Conservation (phyloP, 2,113 vertebrate species). For the Erinaceus europaeus region DNA sequence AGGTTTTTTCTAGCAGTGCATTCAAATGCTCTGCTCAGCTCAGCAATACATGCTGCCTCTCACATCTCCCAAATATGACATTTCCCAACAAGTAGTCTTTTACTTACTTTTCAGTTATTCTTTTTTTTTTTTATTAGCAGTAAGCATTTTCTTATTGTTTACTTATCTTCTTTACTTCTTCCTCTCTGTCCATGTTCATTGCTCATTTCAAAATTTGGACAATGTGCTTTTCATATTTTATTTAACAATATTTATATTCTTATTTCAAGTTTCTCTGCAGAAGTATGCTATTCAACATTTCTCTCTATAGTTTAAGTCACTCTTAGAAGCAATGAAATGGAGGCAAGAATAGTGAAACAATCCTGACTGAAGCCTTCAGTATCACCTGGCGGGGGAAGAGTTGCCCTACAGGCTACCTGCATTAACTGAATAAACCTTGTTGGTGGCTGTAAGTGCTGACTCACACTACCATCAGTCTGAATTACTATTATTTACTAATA, state of each 20-base stretch:
- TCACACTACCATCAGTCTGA: not conserved
- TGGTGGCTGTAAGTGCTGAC: not conserved
- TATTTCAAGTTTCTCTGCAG: conserved; percentile 30
- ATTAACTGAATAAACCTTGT: not conserved
- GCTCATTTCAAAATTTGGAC: conserved; percentile 7
- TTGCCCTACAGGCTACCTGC: not conserved
- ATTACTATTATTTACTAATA: not conserved
- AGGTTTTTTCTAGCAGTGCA: not conserved
- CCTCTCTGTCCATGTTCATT: not conserved
- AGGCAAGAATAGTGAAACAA: conserved; percentile 13
- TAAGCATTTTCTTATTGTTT: not conserved
- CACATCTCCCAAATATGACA: not conserved
- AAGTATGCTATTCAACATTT: conserved; percentile 30
- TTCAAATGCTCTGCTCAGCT: not conserved
- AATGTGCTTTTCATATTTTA: conserved; percentile 7
- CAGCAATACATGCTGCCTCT: not conserved
- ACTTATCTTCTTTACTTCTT: not conserved
- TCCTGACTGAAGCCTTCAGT: not conserved
- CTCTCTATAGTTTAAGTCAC: not conserved
- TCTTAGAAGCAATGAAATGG: conserved; percentile 40
- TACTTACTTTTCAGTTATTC: not conserved
- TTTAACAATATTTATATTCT: not conserved
- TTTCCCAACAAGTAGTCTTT: not conserved
- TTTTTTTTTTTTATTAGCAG: not conserved
- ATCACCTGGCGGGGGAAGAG: not conserved